A percentile compares a stretch with the other conserved stretches of the same genome.
These are phyloP conservation scores for Zalophus californianus DNA, from an alignment of 2,797 vertebrate species.

Conservation along the genomic window DNA sequence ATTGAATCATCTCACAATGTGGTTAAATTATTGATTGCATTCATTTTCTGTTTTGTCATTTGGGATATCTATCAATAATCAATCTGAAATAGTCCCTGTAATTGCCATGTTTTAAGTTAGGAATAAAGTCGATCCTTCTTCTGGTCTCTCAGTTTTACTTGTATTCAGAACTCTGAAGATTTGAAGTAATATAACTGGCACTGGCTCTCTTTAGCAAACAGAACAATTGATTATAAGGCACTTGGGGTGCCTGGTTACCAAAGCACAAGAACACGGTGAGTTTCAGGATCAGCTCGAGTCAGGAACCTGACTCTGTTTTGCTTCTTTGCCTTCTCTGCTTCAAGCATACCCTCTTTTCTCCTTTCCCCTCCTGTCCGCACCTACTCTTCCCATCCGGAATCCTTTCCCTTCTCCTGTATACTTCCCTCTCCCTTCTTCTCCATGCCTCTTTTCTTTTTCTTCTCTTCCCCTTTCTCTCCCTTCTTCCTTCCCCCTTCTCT, in stretches of 20 bases:
- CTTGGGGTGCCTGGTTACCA: not conserved
- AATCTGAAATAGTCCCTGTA: not conserved
- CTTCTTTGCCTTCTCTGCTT: not conserved
- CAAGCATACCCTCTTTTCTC: not conserved
- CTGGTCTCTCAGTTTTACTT: constrained; percentile 6
- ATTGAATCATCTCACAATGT: not conserved
- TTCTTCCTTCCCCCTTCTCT: not conserved
- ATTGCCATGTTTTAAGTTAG: not conserved
- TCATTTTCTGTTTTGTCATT: not conserved
- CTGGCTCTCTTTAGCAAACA: not conserved
- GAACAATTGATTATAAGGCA: not conserved
- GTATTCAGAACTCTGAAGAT: constrained; percentile 31
- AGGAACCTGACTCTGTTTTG: not conserved
- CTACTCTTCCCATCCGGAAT: not conserved
- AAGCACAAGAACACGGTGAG: not conserved
- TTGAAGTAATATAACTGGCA: not conserved
- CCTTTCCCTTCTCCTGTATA: not conserved
- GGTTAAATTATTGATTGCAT: not conserved
- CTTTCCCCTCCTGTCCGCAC: fast-evolving
- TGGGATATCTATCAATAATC: not conserved
- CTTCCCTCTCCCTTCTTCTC: not conserved
- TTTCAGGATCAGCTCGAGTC: not conserved
- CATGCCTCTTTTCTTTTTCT: not conserved
- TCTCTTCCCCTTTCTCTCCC: not conserved
- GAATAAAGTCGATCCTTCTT: not conserved